Conservation (phyloP, 2,797 vertebrate genomes). For the Schizopygopsis malacanthus region DNA sequence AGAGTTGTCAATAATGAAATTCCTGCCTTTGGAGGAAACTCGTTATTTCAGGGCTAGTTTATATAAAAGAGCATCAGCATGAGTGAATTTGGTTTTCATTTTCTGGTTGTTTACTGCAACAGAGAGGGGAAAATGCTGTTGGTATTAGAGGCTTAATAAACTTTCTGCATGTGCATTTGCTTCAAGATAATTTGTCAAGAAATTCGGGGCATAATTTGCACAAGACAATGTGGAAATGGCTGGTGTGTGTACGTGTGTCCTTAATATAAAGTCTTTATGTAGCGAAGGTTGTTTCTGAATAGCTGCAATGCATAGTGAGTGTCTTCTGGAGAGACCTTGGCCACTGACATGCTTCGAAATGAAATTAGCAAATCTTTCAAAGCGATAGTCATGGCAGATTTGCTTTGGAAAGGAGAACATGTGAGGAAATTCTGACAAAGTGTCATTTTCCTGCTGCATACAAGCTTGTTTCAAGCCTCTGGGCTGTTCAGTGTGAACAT, state of each 20-base stretch:
- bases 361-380: slow-evolving; percentile 53
- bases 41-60: slow-evolving; percentile 69
- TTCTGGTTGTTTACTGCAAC: slow-evolving; percentile 77
- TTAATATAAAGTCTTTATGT: slow-evolving; percentile 63
- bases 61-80: slow-evolving; percentile 70
- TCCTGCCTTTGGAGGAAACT: slow-evolving; percentile 66
- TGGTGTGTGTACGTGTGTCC: slow-evolving; percentile 39
- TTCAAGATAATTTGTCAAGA: slow-evolving; percentile 72
- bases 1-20: slow-evolving; percentile 64
- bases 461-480: slow-evolving; percentile 75
- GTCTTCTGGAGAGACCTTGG: slow-evolving; percentile 43
- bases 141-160: slow-evolving; percentile 67
- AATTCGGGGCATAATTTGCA: slow-evolving; percentile 65
- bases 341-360: slow-evolving; percentile 23
- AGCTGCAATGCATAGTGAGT: neutral
- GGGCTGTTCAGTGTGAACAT: slow-evolving; percentile 82
- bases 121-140: slow-evolving; percentile 63
- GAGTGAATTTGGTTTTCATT: slow-evolving; percentile 67
- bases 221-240: slow-evolving; percentile 67
- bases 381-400: slow-evolving; percentile 1
- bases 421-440: slow-evolving; percentile 63
- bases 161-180: slow-evolving; percentile 75
- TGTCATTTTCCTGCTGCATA: slow-evolving; percentile 70
- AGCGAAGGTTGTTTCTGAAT: slow-evolving; percentile 35
- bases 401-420: slow-evolving; percentile 58